phyloP scores from a whole-genome alignment of 2,113 vertebrate species.

The Heptranchias perlo region DNA sequence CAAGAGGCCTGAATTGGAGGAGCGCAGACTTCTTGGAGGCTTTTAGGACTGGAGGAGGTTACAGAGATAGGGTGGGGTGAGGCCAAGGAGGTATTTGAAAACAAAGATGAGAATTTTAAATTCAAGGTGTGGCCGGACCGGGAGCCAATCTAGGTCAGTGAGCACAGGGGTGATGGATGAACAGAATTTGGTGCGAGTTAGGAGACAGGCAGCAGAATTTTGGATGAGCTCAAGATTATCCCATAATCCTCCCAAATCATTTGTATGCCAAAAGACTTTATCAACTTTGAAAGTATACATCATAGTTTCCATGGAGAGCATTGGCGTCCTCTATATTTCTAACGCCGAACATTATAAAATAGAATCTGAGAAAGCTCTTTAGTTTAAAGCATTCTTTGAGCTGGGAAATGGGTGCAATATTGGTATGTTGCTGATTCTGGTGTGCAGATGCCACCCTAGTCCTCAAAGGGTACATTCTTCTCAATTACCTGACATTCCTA shows the following conservation, averaged over 20 bases:
- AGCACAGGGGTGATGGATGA: no score
- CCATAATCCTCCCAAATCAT: neutral
- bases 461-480: neutral
- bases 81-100: no score
- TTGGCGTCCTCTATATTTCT: neutral
- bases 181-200: no score
- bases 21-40: no score
- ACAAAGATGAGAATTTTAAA: no score
- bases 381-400: neutral
- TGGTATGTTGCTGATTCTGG: neutral
- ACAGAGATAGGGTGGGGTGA: no score
- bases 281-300: neutral
- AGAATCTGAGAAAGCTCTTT: neutral
- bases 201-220: no score
- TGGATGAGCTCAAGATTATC: no score
- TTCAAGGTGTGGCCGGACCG: no score
- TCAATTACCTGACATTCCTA: neutral
- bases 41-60: no score
- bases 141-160: no score
- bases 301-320: neutral
- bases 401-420: neutral
- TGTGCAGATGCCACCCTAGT: neutral
- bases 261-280: neutral
- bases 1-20: no score
- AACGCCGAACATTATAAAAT: neutral